These are phyloP conservation scores for Actenoides hombroni DNA, from an alignment of 2,113 vertebrate genomes.

Conservation along the genomic window DNA sequence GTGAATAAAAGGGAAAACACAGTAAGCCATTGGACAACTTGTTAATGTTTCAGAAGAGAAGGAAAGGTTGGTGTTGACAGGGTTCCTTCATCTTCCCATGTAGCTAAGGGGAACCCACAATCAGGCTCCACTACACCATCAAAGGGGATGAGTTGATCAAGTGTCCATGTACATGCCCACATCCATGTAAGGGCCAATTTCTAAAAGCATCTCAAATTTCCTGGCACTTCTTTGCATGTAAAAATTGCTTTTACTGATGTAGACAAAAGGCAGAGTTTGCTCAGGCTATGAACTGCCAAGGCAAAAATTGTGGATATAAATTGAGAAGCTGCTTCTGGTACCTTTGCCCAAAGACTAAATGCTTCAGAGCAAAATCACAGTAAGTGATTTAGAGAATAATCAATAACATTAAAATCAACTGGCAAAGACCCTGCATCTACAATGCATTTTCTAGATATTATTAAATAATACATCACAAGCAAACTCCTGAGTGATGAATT, in stretches of 20 bases:
- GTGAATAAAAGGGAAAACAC: not conserved
- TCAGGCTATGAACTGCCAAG: not conserved
- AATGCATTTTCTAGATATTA: conserved; percentile 37
- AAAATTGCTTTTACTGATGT: not conserved
- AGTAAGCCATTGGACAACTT: not conserved
- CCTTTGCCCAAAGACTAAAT: conserved; percentile 6
- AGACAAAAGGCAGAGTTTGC: not conserved
- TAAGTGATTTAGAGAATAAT: conserved; percentile 57
- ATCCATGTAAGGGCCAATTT: not conserved
- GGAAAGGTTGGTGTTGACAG: not conserved
- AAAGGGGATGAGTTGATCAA: not conserved
- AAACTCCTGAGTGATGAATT: conserved; percentile 9
- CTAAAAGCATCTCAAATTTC: not conserved
- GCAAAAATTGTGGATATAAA: conserved; percentile 7
- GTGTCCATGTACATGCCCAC: not conserved
- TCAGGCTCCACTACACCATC: not conserved
- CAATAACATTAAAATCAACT: conserved; percentile 52
- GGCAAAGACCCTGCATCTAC: conserved; percentile 3
- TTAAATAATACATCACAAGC: conserved; percentile 29
- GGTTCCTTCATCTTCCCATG: not conserved
- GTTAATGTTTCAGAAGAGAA: not conserved
- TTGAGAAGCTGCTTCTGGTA: not conserved
- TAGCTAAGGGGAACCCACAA: not conserved
- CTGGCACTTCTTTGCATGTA: not conserved
- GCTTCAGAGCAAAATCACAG: conserved; percentile 35